A percentile compares a stretch with the other conserved stretches of the same genome.
Evolutionary conservation across 1,140 invertebrate genomes (phyloP).

Genomic region (Meloidogyne chitwoodi): DNA sequence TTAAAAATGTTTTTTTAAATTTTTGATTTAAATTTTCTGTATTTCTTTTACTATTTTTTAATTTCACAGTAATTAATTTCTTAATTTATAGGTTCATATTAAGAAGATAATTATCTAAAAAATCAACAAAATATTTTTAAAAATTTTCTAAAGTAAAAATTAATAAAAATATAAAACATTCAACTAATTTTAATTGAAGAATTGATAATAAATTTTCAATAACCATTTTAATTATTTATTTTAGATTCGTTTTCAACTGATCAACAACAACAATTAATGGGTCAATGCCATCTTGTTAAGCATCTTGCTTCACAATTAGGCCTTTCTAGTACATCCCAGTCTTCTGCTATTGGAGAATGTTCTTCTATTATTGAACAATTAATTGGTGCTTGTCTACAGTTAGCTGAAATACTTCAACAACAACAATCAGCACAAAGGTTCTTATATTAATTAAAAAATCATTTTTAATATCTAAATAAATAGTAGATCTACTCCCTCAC

Average conservation of each 20-base stretch:
- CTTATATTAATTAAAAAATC: background rate
- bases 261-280: constrained; percentile 11
- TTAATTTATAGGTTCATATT: too few relatives aligned
- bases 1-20: too few relatives aligned
- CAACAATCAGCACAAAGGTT: constrained; percentile 7
- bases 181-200: too few relatives aligned
- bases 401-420: constrained; percentile 10
- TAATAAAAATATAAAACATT: too few relatives aligned
- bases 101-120: too few relatives aligned
- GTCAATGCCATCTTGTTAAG: background rate
- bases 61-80: too few relatives aligned
- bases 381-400: background rate
- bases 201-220: too few relatives aligned
- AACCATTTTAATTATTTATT: background rate
- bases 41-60: too few relatives aligned
- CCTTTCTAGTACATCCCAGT: background rate
- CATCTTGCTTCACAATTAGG: constrained; percentile 19
- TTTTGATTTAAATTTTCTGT: too few relatives aligned
- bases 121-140: too few relatives aligned
- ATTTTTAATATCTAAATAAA: background rate
- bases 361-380: constrained; percentile 10
- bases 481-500: background rate
- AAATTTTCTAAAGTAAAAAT: too few relatives aligned
- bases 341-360: background rate
- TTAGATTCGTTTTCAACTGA: constrained; percentile 10